These are phyloP conservation scores for Pseudorhombus dupliciocellatus DNA, from an alignment of 2,113 vertebrate species.

Conservation along the genomic window DNA sequence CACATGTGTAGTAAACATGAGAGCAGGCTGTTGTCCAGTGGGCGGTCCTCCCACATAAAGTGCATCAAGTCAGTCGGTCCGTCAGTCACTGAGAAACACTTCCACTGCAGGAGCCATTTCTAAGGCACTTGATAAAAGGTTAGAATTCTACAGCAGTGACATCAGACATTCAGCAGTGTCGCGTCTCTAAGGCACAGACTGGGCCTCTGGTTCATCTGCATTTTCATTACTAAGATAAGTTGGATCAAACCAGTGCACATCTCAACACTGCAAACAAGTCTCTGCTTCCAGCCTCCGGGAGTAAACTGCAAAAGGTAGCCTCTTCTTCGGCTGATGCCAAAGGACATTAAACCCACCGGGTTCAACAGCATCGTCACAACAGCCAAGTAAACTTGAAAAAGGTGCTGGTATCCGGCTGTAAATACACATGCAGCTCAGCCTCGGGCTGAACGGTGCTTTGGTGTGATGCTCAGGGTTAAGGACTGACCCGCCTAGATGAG, in stretches of 20 bases:
- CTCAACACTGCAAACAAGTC: constrained; percentile 23
- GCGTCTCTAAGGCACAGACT: constrained; percentile 21
- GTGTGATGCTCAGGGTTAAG: constrained; percentile 11
- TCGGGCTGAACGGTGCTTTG: constrained; percentile 54
- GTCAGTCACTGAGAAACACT: constrained; percentile 49
- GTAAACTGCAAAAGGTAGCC: constrained; percentile 15
- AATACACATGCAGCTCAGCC: constrained; percentile 12
- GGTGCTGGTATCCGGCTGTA: constrained; percentile 53
- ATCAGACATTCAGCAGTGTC: constrained; percentile 45
- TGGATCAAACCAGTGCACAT: constrained; percentile 17
- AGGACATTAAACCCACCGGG: constrained; percentile 5
- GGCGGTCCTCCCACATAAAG: constrained; percentile 75
- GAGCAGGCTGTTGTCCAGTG: constrained; percentile 29
- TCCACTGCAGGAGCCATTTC: constrained; percentile 41
- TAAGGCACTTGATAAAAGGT: constrained; percentile 36
- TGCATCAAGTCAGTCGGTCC: constrained; percentile 69
- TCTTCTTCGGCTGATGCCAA: constrained; percentile 43
- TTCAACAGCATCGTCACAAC: constrained; percentile 36
- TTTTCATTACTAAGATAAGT: constrained; percentile 2
- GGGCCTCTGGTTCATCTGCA: constrained; percentile 12
- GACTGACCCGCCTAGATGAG: constrained; percentile 56
- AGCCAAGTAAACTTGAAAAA: constrained; percentile 58
- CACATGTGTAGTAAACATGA: constrained; percentile 3
- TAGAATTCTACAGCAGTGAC: constrained; percentile 48
- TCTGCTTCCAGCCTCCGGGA: not conserved